Evolutionary conservation across 1,140 invertebrate genomes (phyloP).

Genomic region (Nixonia krombeini): DNA sequence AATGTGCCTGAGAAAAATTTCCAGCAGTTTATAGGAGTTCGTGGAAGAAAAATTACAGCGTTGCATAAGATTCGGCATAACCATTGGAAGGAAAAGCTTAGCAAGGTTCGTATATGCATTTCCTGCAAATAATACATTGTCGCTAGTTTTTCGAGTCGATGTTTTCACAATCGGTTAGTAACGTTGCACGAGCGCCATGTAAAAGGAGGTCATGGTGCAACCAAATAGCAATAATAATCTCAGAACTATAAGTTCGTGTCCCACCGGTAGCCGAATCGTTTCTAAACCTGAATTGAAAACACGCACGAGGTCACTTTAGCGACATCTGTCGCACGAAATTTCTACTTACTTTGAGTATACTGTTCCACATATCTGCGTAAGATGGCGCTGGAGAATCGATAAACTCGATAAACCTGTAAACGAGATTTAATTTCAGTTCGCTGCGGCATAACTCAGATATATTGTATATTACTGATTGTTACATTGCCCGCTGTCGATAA

Average conservation of each 20-base stretch:
- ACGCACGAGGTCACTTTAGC: too few species aligned
- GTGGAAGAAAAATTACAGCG: not conserved
- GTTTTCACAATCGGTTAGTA: constrained; percentile 69
- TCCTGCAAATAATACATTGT: constrained; percentile 46
- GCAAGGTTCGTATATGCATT: constrained; percentile 7
- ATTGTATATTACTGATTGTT: too few species aligned
- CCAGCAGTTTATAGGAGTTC: too few species aligned
- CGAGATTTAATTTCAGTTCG: too few species aligned
- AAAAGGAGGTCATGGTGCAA: constrained; percentile 71
- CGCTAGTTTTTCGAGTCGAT: constrained; percentile 59
- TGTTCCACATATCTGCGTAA: too few species aligned
- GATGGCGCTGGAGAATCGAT: too few species aligned
- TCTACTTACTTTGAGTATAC: too few species aligned
- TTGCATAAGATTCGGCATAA: constrained; percentile 8
- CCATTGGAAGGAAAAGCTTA: not conserved
- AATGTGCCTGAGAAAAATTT: too few species aligned
- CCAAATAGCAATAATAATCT: constrained; percentile 68
- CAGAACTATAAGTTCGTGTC: constrained; percentile 57
- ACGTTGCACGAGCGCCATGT: constrained; percentile 58
- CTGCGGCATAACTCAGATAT: too few species aligned
- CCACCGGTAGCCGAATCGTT: constrained; percentile 36
- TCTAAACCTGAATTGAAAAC: constrained; percentile 51
- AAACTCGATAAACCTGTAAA: too few species aligned
- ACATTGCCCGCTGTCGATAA: too few species aligned
- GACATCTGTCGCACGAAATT: constrained; percentile 28